Conservation (phyloP, 2,113 vertebrate genomes). For the Anhinga anhinga region DNA sequence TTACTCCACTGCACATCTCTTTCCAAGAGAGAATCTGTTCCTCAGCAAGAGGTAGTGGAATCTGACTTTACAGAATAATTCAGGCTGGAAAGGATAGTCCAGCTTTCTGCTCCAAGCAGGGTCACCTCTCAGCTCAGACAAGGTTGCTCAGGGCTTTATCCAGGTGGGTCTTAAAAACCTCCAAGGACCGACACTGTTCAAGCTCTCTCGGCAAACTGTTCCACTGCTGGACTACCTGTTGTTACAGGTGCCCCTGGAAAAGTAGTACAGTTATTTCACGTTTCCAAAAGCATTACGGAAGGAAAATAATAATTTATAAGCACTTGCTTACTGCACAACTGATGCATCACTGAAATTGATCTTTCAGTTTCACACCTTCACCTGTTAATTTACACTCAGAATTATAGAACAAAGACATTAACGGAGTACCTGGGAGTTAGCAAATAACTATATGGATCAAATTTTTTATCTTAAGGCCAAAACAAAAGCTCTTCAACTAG, state of each 20-base stretch:
- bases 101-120: not conserved
- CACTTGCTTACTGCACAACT: not conserved
- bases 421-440: not conserved
- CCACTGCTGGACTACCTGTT: not conserved
- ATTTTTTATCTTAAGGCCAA: not conserved
- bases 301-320: not conserved
- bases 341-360: not conserved
- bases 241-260: not conserved
- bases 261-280: not conserved
- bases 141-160: not conserved
- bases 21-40: not conserved
- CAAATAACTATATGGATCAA: not conserved
- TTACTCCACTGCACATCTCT: not conserved
- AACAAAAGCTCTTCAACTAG: not conserved
- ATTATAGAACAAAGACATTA: not conserved
- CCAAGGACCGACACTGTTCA: not conserved
- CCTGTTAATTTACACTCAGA: not conserved
- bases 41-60: not conserved
- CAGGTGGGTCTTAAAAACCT: not conserved
- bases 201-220: not conserved
- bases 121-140: not conserved
- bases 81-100: not conserved
- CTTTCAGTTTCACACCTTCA: not conserved
- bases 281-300: not conserved
- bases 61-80: not conserved